A percentile compares a stretch with the other conserved stretches of the same genome.
These are phyloP conservation scores for Amphimallon solstitiale DNA, from an alignment of 2,888 invertebrate species.

Conservation along the genomic window DNA sequence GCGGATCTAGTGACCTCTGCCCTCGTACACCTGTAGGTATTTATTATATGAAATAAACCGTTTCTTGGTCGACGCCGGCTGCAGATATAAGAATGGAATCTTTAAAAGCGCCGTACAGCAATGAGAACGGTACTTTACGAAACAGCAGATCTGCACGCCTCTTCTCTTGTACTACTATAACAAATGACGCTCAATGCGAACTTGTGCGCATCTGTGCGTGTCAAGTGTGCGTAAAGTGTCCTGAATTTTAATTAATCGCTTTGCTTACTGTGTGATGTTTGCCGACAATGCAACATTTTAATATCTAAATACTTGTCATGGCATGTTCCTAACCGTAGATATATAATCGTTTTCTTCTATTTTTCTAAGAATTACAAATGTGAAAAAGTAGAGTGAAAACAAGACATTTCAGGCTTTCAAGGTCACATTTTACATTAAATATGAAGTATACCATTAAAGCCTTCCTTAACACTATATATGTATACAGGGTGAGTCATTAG, in stretches of 20 bases:
- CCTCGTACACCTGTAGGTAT: slow-evolving; percentile 44
- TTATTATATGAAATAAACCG: slow-evolving; percentile 41
- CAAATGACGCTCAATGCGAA: not conserved
- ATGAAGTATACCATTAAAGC: too few species aligned
- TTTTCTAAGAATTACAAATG: too few species aligned
- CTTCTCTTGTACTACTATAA: not conserved
- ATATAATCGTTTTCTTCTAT: too few species aligned
- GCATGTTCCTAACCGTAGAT: too few species aligned
- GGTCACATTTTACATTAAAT: too few species aligned
- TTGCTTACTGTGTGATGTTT: too few species aligned
- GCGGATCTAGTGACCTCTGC: slow-evolving; percentile 44
- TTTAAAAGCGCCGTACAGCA: not conserved
- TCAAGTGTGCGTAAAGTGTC: not conserved
- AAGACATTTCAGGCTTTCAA: too few species aligned
- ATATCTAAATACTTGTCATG: too few species aligned
- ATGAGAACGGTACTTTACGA: not conserved
- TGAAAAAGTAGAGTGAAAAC: too few species aligned
- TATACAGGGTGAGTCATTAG: too few species aligned
- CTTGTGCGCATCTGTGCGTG: slow-evolving; percentile 4
- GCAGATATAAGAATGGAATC: not conserved
- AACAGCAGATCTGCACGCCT: not conserved
- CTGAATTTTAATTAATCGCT: not conserved
- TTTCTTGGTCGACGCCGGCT: slow-evolving; percentile 26
- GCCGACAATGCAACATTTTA: too few species aligned
- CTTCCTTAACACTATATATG: too few species aligned